Conservation (phyloP, 2,888 invertebrate species). For the Tetranychus piercei region DNA sequence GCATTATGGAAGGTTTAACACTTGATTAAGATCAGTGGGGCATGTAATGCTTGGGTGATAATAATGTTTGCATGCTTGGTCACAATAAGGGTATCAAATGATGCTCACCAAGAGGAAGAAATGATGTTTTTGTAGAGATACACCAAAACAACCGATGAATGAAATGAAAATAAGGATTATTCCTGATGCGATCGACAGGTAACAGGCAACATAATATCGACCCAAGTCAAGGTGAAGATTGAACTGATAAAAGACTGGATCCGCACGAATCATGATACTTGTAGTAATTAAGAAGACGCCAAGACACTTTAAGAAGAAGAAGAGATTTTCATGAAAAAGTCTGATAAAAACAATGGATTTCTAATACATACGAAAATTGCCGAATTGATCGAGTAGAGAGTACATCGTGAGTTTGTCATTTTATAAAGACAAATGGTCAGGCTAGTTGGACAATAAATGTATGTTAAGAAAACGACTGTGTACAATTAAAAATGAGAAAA, state of each 20-base stretch:
- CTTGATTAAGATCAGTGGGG: neutral
- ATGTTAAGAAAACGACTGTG: too few relatives aligned
- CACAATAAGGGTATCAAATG: neutral
- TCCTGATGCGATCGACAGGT: constrained; percentile 3
- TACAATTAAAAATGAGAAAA: neutral
- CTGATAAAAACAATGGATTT: neutral
- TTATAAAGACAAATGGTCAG: neutral
- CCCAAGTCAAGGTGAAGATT: neutral
- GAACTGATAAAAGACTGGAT: neutral
- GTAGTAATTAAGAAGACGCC: neutral
- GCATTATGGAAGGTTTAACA: too few relatives aligned
- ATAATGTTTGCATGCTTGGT: neutral
- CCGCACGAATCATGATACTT: constrained; percentile 4
- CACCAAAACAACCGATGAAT: neutral
- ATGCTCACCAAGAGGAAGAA: constrained; percentile 7
- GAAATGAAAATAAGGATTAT: neutral
- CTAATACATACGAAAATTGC: neutral
- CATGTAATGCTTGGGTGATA: neutral
- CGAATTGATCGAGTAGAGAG: neutral
- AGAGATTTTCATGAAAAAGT: neutral
- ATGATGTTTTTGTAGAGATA: constrained; percentile 6
- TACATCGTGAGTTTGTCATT: neutral
- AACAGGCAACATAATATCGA: constrained; percentile 7
- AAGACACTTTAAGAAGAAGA: neutral
- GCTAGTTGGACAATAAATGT: too few relatives aligned